Percentiles rank a stretch among this genome's conserved stretches.
Evolutionary conservation across 2,888 invertebrate genomes (phyloP).

Genomic region (Bhutanitis thaidina): DNA sequence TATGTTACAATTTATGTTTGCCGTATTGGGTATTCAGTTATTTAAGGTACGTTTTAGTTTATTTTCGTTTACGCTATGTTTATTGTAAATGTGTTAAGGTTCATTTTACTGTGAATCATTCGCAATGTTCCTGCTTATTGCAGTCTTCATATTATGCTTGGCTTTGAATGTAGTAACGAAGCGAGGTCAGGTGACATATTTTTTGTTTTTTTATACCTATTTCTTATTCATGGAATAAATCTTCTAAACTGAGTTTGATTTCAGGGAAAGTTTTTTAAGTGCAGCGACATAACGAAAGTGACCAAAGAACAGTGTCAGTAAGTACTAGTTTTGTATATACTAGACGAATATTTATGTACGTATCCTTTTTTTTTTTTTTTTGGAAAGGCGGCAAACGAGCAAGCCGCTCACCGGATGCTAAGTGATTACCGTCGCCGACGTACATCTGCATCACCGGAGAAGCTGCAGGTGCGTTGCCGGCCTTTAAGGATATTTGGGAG

Average conservation of each 20-base stretch:
- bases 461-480: too few relatives aligned
- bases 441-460: too few relatives aligned
- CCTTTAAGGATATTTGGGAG: too few relatives aligned
- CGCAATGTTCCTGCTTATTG: slow-evolving; percentile 21
- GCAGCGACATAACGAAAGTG: slow-evolving; percentile 96
- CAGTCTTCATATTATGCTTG: slow-evolving; percentile 26
- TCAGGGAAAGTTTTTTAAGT: slow-evolving; percentile 97
- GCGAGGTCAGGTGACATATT: slow-evolving; percentile 48
- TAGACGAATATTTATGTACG: too few relatives aligned
- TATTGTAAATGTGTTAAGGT: slow-evolving; percentile 6
- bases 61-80: slow-evolving; percentile 15
- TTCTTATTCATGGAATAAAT: slow-evolving; percentile 1
- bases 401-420: too few relatives aligned
- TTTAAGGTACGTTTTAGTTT: slow-evolving; percentile 92
- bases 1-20: slow-evolving; percentile 99
- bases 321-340: slow-evolving; percentile 75
- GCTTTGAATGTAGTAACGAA: slow-evolving; percentile 31
- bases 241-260: slow-evolving; percentile 40
- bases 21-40: slow-evolving; percentile 99
- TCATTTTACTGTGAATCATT: slow-evolving; percentile 18
- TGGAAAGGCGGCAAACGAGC: too few relatives aligned
- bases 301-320: slow-evolving; percentile 92
- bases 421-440: too few relatives aligned
- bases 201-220: background rate
- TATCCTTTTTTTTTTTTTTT: too few relatives aligned